Base-by-base conservation (phyloP, 2,888 invertebrate species). In the Melanostoma mellinum region DNA sequence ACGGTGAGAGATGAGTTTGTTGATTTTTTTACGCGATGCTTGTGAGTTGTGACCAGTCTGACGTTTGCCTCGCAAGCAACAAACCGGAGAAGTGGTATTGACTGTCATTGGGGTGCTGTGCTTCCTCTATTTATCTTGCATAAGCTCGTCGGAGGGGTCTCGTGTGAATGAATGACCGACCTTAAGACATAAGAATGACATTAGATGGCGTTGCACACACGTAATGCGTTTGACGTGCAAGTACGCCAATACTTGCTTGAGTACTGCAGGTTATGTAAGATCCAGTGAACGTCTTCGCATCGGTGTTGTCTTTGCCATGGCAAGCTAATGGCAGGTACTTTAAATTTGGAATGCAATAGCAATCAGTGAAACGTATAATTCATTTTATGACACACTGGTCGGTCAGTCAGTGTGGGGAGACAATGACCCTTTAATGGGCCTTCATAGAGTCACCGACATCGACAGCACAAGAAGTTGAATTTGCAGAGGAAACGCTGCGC, bases 81-180 rank as follows among this genome's bases (percentile, higher is more conserved):
- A 53, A 40, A 63, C 40, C 60, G 30, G 10, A 35, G 42, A 35
- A 40, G 30, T 60, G 30, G 48, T 71, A 71, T 72, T 72, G 48
- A 42, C 80, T 60, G 72, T 53, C 53, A 75, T 55, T 42, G 71
- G 52, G 58, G 48, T 50, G 35, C 40, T 44, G 40, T 8, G 55
- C 48, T 50, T 53, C 38, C 46, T 5, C 48, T 61, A 61, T 36
- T 38, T 32, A 33, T 58, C 6, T 38, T 32, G 48, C 44, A 10
- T 32, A 42, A n/a, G 38, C 33, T 46, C 33, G 2, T 9, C 8
- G 20, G 10, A 53, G 36, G 36, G 9, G 9, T 8, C 33, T 58
- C 50, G 30, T 79, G 75, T 84, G 84, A 84, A 79, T 79, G 84
- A 84, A 84, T 75, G 84, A 72, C 78, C 84, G 84, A 79, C 84